These are phyloP conservation scores for Caenorhabditis sp. DNA, from an alignment of 2,888 invertebrate genomes.

Conservation along the genomic window DNA sequence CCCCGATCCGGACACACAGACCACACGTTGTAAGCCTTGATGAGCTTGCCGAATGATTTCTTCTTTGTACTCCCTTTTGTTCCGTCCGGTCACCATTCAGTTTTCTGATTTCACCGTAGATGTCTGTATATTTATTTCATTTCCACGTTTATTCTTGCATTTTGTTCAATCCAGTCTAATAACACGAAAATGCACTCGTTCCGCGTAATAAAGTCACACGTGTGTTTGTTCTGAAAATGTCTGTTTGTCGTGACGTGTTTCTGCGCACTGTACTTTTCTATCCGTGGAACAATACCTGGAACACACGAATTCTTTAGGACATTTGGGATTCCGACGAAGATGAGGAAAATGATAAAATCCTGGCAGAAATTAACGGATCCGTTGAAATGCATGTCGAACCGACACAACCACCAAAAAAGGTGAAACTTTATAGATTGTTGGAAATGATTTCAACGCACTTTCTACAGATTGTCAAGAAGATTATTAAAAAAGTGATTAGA, in stretches of 20 bases:
- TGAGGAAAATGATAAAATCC: conserved; percentile 47
- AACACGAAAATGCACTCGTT: conserved; percentile 42
- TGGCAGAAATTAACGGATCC: conserved; percentile 55
- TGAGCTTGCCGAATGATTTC: conserved; percentile 45
- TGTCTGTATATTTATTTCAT: conserved; percentile 27
- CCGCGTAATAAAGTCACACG: conserved; percentile 44
- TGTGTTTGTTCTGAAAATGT: conserved; percentile 23
- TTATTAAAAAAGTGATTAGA: conserved; percentile 55
- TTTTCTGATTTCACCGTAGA: neutral
- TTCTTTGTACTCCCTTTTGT: conserved; percentile 14
- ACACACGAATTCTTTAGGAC: conserved; percentile 44
- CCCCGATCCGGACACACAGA: conserved; percentile 65
- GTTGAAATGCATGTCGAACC: conserved; percentile 52
- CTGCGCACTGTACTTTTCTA: neutral
- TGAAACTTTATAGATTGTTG: conserved; percentile 17
- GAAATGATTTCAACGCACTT: neutral
- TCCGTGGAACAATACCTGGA: neutral
- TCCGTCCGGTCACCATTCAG: conserved; percentile 12
- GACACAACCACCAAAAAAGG: conserved; percentile 49
- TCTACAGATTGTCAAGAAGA: conserved; percentile 55
- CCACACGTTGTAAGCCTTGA: conserved; percentile 71
- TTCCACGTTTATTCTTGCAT: neutral
- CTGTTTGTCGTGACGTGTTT: conserved; percentile 26
- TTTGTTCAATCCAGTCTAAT: conserved; percentile 15
- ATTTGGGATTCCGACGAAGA: conserved; percentile 60